phyloP scores from a whole-genome alignment of 92 coral and sea anemone genomes.

The Palythoa grandiflora region DNA sequence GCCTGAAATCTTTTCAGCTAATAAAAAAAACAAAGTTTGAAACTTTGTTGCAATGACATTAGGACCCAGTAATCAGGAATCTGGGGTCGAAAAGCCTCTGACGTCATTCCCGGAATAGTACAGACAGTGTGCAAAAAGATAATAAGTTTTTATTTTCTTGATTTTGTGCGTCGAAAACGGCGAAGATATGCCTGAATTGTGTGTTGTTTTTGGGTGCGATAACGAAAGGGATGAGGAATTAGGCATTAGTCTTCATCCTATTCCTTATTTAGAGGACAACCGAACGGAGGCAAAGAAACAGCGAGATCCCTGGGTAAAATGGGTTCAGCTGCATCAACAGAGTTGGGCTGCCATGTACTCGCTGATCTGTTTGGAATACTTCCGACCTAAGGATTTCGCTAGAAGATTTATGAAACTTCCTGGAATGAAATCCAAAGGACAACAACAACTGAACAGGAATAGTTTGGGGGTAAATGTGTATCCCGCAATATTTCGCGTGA shows the following conservation, averaged over 20 bases:
- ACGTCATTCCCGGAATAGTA: neutral
- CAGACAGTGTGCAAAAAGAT: neutral
- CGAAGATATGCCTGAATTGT: neutral
- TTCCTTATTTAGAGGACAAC: neutral
- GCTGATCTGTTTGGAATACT: neutral
- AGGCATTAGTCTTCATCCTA: constrained; percentile 6
- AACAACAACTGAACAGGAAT: neutral
- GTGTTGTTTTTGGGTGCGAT: neutral
- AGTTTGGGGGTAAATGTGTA: constrained; percentile 7
- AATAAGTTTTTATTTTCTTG: neutral
- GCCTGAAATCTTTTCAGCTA: constrained; percentile 28
- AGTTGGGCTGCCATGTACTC: neutral
- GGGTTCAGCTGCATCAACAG: neutral
- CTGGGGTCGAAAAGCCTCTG: constrained; percentile 1
- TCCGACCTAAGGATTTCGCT: neutral
- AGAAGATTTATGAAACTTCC: neutral
- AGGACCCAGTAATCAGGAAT: neutral
- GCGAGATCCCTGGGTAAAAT: constrained; percentile 10
- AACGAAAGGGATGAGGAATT: neutral
- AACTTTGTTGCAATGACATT: no score
- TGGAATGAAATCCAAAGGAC: constrained; percentile 7
- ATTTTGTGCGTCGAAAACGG: neutral
- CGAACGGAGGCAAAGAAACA: neutral
- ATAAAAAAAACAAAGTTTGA: no score
- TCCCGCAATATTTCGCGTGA: constrained; percentile 4